Conservation (phyloP, 2,797 vertebrate genomes). For the Gallinago solitaria region DNA sequence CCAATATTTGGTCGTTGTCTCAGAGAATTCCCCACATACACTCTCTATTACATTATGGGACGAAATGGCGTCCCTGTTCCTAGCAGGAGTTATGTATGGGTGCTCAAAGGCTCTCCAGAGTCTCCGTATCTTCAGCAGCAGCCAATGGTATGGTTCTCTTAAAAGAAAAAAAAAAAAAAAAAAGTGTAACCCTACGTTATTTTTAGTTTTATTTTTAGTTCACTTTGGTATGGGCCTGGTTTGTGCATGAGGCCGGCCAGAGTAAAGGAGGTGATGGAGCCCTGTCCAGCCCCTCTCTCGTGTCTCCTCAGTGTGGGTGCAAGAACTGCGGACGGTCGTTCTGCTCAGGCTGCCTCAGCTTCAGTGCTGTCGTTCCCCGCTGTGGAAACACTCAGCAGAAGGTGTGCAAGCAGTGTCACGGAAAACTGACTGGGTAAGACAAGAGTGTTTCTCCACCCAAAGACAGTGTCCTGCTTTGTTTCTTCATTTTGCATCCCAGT, state of each 20-base stretch:
- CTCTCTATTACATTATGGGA: fast-evolving
- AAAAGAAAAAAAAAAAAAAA: background rate
- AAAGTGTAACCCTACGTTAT: fast-evolving
- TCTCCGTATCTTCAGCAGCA: background rate
- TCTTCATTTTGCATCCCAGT: background rate
- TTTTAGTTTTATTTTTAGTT: too few species aligned
- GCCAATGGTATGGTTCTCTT: background rate
- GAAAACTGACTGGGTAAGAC: conserved; percentile 85
- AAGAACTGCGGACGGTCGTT: conserved; percentile 90
- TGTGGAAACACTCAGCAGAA: conserved; percentile 88
- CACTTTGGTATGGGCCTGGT: fast-evolving
- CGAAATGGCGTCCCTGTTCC: background rate
- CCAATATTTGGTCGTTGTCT: background rate
- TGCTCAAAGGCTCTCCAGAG: background rate
- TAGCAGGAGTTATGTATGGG: background rate
- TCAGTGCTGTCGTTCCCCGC: conserved; percentile 85
- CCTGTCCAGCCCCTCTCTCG: background rate
- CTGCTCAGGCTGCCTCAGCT: conserved; percentile 89
- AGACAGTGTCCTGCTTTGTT: background rate
- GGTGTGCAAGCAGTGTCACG: conserved; percentile 93
- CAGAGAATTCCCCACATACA: background rate
- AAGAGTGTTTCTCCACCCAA: background rate
- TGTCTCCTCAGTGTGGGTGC: conserved; percentile 85
- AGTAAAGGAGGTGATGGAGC: background rate
- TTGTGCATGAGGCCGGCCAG: background rate